Conservation (phyloP, 2,113 vertebrate species). For the Carollia perspicillata region DNA sequence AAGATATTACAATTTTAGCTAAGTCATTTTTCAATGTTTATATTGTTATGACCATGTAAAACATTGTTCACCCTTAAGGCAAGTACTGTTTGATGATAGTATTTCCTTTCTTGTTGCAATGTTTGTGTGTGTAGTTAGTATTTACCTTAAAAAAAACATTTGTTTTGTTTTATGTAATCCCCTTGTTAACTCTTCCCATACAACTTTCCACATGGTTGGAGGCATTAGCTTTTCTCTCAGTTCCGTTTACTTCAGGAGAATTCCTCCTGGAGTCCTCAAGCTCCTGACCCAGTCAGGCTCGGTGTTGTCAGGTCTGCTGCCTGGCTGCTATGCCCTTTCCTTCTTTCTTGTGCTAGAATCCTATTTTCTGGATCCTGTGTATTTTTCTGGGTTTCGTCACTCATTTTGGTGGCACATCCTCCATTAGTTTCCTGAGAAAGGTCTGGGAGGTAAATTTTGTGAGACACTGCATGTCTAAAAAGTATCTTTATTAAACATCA, state of each 20-base stretch:
- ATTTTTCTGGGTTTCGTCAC: not conserved
- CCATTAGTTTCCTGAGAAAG: not conserved
- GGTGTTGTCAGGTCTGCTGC: not conserved
- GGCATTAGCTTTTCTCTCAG: not conserved
- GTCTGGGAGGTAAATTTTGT: not conserved
- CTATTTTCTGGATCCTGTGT: not conserved
- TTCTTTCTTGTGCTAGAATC: not conserved
- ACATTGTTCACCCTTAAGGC: not conserved
- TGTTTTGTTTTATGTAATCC: not conserved
- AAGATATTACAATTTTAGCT: not conserved
- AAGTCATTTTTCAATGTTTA: not conserved
- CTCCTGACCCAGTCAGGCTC: not conserved
- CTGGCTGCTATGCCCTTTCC: not conserved
- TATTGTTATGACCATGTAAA: not conserved
- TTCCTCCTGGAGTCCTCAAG: not conserved
- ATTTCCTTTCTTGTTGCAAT: slow-evolving; percentile 28
- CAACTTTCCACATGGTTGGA: not conserved
- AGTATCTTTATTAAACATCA: not conserved
- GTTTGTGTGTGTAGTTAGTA: not conserved
- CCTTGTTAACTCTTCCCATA: not conserved
- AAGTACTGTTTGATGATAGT: not conserved
- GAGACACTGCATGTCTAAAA: not conserved
- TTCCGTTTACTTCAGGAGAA: not conserved
- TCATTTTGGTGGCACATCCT: not conserved
- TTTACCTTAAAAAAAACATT: not conserved